Conservation (phyloP, 2,113 vertebrate species). For the Chloroceryle aenea region DNA sequence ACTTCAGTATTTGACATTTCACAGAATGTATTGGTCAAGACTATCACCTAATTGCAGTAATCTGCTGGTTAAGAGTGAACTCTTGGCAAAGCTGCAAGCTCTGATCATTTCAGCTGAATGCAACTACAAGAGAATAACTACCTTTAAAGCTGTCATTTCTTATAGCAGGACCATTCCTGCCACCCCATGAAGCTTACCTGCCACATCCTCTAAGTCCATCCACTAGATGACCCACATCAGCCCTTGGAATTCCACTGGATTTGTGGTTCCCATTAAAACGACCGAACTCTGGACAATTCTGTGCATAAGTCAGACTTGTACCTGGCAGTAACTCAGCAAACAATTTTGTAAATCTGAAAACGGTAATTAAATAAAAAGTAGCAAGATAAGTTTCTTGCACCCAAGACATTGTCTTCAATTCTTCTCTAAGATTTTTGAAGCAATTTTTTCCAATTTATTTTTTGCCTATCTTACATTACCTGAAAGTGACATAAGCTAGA, state of each 20-base stretch:
- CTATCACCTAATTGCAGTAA: background rate
- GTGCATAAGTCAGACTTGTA: background rate
- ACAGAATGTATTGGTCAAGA: background rate
- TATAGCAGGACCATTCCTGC: background rate
- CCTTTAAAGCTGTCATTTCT: background rate
- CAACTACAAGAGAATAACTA: background rate
- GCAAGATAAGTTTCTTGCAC: background rate
- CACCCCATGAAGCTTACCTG: background rate
- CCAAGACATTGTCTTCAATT: background rate
- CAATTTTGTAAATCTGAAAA: background rate
- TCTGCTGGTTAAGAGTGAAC: background rate
- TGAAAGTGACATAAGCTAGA: background rate
- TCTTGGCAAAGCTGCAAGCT: constrained; percentile 12
- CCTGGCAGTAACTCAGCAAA: background rate
- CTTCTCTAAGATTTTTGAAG: background rate
- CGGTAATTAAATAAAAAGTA: background rate
- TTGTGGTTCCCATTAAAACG: background rate
- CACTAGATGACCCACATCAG: background rate
- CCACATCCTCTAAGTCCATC: background rate
- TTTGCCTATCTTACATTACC: background rate
- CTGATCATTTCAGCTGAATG: background rate
- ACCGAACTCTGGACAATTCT: background rate
- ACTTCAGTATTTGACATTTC: background rate
- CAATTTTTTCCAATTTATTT: background rate
- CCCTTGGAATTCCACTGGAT: background rate